A percentile compares a stretch with the other conserved stretches of the same genome.
Evolutionary conservation across 2,113 vertebrate species (phyloP).

Genomic region (Upupa epops): DNA sequence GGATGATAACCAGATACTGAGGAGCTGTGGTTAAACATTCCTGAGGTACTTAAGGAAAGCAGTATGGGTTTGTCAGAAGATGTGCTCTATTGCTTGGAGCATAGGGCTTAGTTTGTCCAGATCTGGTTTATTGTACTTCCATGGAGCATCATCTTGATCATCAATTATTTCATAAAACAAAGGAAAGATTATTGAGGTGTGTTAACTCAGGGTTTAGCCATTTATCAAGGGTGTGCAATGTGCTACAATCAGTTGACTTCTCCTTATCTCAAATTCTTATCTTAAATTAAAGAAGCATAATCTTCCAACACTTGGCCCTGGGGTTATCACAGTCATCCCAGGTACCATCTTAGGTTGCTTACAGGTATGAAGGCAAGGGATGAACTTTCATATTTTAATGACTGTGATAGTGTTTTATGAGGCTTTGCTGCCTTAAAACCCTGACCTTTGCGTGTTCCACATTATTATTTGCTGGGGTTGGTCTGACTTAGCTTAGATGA

Average conservation of each 20-base stretch:
- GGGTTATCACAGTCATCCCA: neutral
- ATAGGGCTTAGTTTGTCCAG: neutral
- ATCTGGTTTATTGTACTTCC: neutral
- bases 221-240: neutral
- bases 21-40: neutral
- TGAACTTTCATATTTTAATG: neutral
- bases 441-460: neutral
- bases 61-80: neutral
- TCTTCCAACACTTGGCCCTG: neutral
- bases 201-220: neutral
- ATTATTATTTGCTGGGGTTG: neutral
- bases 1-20: neutral
- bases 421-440: neutral
- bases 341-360: neutral
- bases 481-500: neutral
- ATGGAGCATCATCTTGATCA: neutral
- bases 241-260: neutral
- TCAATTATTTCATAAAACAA: neutral
- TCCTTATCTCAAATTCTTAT: neutral
- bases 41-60: neutral
- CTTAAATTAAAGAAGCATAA: neutral
- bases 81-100: neutral
- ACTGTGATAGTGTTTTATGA: too few species aligned
- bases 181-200: neutral
- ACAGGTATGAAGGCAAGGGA: neutral